A percentile compares a stretch with the other conserved stretches of the same genome.
These are phyloP conservation scores for Taenioides sp. DNA, from an alignment of 2,797 vertebrate genomes.

Conservation along the genomic window DNA sequence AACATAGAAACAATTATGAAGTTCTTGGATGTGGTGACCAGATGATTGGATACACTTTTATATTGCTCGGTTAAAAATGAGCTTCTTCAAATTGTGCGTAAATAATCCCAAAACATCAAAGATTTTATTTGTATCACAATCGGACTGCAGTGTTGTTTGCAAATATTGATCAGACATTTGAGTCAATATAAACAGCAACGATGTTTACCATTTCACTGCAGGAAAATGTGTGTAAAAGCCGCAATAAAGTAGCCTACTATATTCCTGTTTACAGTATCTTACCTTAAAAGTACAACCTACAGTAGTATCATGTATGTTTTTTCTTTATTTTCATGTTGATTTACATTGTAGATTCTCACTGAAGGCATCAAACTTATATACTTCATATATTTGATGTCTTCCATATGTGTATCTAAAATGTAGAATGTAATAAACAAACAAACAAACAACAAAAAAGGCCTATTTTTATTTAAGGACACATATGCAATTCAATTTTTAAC, in stretches of 20 bases:
- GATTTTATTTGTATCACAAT: neutral
- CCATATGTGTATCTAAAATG: too few species aligned
- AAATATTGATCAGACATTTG: neutral
- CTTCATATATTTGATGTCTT: too few species aligned
- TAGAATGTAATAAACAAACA: too few species aligned
- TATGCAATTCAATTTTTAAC: too few species aligned
- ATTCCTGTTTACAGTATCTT: neutral
- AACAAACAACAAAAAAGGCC: too few species aligned
- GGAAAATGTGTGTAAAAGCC: neutral
- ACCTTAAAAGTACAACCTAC: neutral
- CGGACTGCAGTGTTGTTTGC: neutral
- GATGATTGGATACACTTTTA: neutral
- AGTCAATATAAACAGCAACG: neutral
- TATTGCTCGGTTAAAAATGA: neutral
- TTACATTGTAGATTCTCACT: too few species aligned
- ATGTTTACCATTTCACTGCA: neutral
- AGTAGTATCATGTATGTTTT: too few species aligned
- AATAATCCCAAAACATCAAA: conserved; percentile 2
- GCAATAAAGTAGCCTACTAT: neutral
- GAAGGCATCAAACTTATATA: too few species aligned
- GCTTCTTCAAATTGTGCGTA: neutral
- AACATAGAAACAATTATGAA: neutral
- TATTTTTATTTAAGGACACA: too few species aligned
- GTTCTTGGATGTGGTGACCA: neutral
- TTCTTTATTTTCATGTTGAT: too few species aligned